Evolutionary conservation across 1,140 invertebrate genomes (phyloP).

Genomic region (Drosophila nigromelanica): DNA sequence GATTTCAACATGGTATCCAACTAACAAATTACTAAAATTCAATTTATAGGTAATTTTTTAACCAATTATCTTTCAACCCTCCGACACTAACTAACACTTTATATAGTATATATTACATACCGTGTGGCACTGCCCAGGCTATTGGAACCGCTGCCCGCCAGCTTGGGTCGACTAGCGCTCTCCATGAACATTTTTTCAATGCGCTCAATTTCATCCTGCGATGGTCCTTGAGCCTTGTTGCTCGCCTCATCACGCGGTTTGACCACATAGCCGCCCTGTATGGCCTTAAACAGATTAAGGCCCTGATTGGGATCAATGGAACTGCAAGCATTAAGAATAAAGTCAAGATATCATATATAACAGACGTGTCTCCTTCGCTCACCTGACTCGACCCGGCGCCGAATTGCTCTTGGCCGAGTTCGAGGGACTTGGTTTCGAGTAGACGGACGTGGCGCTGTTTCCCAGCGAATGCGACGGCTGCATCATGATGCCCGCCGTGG

Average conservation of each 20-base stretch:
- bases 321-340: slow-evolving; percentile 37
- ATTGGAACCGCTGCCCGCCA: slow-evolving; percentile 82
- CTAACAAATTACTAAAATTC: too few relatives aligned
- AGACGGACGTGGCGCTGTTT: slow-evolving; percentile 83
- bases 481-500: slow-evolving; percentile 88
- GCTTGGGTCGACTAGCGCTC: slow-evolving; percentile 69
- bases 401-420: slow-evolving; percentile 83
- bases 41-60: too few relatives aligned
- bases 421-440: slow-evolving; percentile 82
- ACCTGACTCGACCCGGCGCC: slow-evolving; percentile 81
- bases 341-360: background rate
- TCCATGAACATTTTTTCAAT: slow-evolving; percentile 85
- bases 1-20: too few relatives aligned
- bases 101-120: slow-evolving; percentile 37
- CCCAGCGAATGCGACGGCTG: slow-evolving; percentile 84
- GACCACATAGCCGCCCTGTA: slow-evolving; percentile 91
- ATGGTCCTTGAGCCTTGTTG: slow-evolving; percentile 87
- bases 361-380: background rate
- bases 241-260: slow-evolving; percentile 91
- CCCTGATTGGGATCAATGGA: slow-evolving; percentile 84
- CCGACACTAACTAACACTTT: background rate
- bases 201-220: slow-evolving; percentile 86
- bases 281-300: slow-evolving; percentile 85
- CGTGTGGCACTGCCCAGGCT: slow-evolving; percentile 81
- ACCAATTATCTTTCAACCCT: background rate